phyloP scores from a whole-genome alignment of 2,113 vertebrate genomes.

The Tenebrosternarchus preto region DNA sequence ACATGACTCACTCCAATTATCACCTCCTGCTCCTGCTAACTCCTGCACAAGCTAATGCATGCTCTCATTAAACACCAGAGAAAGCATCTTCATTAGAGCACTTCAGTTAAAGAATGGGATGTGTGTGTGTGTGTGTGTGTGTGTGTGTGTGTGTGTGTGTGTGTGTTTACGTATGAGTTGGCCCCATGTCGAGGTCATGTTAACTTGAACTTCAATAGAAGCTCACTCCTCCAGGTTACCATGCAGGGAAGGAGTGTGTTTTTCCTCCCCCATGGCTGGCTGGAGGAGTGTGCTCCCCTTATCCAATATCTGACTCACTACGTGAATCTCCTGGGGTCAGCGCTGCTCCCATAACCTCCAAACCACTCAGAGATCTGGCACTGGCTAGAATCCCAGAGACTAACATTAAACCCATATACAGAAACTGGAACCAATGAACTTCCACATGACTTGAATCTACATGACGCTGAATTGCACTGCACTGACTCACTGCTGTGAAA shows the following conservation, averaged over 20 bases:
- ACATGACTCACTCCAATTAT: conserved; percentile 64
- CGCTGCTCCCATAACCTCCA: neutral
- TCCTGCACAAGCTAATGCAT: conserved; percentile 49
- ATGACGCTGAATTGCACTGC: neutral
- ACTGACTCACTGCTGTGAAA: neutral
- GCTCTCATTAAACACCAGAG: conserved; percentile 55
- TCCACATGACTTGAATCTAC: neutral
- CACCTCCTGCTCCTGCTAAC: conserved; percentile 60
- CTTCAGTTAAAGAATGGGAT: conserved; percentile 10
- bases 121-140: conserved; percentile 11
- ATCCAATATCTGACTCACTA: conserved; percentile 7
- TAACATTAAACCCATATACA: neutral
- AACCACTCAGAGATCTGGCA: neutral
- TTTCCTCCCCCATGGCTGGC: neutral
- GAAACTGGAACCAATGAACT: neutral
- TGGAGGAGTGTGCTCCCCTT: neutral
- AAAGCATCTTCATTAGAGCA: conserved; percentile 49
- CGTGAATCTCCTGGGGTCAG: neutral
- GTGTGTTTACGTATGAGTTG: conserved; percentile 41
- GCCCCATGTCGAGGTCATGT: conserved; percentile 44
- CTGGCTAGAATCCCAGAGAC: no score
- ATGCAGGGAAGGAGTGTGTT: neutral
- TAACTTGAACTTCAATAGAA: conserved; percentile 35
- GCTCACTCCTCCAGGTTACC: neutral
- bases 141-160: conserved; percentile 2